Evolutionary conservation across 1,140 invertebrate genomes (phyloP).

Genomic region (Leucophenga varia): DNA sequence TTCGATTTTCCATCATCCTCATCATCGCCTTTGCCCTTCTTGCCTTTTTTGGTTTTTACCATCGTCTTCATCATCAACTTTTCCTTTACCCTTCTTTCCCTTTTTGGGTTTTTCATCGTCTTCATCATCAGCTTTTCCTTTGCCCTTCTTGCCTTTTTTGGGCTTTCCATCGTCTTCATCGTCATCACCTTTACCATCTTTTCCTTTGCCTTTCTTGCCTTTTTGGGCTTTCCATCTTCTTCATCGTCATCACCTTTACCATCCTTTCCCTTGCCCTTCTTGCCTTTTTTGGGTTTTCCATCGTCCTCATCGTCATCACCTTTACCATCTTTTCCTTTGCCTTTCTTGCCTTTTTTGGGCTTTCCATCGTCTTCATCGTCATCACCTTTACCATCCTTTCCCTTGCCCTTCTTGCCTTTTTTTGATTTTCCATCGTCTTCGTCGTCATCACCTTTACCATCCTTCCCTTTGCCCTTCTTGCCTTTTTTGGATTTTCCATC

Average conservation of each 20-base stretch:
- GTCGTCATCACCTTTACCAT: conserved; percentile 1
- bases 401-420: neutral
- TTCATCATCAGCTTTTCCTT: neutral
- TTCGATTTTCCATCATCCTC: neutral
- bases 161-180: neutral
- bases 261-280: neutral
- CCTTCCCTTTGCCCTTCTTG: neutral
- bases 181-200: neutral
- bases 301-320: neutral
- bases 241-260: neutral
- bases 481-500: neutral
- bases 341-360: neutral
- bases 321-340: neutral
- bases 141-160: neutral
- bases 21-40: conserved; percentile 1
- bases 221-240: neutral
- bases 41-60: neutral
- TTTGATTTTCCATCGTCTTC: neutral
- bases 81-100: neutral
- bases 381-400: neutral
- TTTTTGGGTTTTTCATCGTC: neutral
- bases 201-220: conserved; percentile 1
- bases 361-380: neutral
- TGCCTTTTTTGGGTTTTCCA: too few species aligned
- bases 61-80: neutral